These are phyloP conservation scores for Euphydryas editha DNA, from an alignment of 2,888 invertebrate species.

Conservation along the genomic window DNA sequence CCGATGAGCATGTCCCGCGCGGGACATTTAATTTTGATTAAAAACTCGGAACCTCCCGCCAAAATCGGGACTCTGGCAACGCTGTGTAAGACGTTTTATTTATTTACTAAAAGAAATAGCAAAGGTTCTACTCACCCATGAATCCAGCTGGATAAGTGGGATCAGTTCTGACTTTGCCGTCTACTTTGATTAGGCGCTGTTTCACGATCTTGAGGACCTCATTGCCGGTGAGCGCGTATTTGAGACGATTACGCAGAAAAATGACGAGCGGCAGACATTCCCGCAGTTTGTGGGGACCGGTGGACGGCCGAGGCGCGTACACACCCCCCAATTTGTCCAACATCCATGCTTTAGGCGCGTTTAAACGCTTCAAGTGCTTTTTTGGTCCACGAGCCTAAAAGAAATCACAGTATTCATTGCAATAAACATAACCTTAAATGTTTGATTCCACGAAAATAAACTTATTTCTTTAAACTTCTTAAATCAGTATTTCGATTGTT, in stretches of 20 bases:
- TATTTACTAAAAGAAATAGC: not conserved
- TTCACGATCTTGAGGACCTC: slow-evolving; percentile 99
- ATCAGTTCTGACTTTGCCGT: slow-evolving; percentile 98
- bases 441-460: not conserved
- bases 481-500: not conserved
- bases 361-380: slow-evolving; percentile 99
- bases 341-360: slow-evolving; percentile 99
- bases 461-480: not conserved
- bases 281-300: slow-evolving; percentile 98
- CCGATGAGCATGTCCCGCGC: too few relatives aligned
- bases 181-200: slow-evolving; percentile 98
- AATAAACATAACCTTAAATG: slow-evolving; percentile 7
- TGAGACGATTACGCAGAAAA: slow-evolving; percentile 98
- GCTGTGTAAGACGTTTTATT: not conserved
- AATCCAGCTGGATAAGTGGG: slow-evolving; percentile 99
- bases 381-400: slow-evolving; percentile 98
- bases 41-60: too few relatives aligned
- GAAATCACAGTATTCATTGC: slow-evolving; percentile 50
- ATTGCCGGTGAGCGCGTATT: slow-evolving; percentile 98
- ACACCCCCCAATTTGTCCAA: slow-evolving; percentile 99
- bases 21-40: too few relatives aligned
- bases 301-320: slow-evolving; percentile 98
- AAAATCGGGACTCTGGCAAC: too few relatives aligned
- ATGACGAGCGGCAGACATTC: slow-evolving; percentile 98
- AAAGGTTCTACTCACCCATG: slow-evolving; percentile 93